phyloP scores from a whole-genome alignment of 2,113 vertebrate species.

The Salvelinus sp. region DNA sequence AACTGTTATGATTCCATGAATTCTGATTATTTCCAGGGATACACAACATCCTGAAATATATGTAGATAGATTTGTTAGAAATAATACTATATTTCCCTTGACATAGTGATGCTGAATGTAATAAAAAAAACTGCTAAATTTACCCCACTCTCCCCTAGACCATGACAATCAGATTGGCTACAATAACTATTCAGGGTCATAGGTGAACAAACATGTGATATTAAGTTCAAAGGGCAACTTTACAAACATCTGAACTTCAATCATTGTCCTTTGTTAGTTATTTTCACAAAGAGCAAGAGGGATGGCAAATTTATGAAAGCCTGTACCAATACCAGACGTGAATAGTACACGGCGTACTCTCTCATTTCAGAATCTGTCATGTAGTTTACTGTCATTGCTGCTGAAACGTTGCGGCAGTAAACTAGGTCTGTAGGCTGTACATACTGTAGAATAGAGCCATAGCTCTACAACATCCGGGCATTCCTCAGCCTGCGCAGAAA shows the following conservation, averaged over 20 bases:
- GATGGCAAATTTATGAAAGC: neutral
- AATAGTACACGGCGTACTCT: neutral
- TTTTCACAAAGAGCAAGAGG: neutral
- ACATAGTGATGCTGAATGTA: too few species aligned
- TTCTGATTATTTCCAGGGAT: too few species aligned
- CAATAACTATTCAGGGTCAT: too few species aligned
- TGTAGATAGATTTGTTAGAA: too few species aligned
- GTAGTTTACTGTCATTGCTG: conserved; percentile 15
- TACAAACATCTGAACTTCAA: neutral
- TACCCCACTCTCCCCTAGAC: too few species aligned
- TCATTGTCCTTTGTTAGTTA: neutral
- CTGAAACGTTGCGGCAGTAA: conserved; percentile 63
- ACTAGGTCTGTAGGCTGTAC: conserved; percentile 50
- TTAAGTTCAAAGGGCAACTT: neutral
- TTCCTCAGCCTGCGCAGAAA: conserved; percentile 74
- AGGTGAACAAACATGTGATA: neutral
- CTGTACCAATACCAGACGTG: neutral
- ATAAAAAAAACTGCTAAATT: too few species aligned
- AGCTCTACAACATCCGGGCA: conserved; percentile 80
- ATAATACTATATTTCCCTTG: too few species aligned
- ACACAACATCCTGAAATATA: too few species aligned
- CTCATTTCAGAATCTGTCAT: neutral
- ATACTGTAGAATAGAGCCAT: conserved; percentile 34
- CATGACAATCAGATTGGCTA: too few species aligned
- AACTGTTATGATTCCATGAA: too few species aligned